Conservation (phyloP, 2,888 invertebrate species). For the Calameuta pallipes region DNA sequence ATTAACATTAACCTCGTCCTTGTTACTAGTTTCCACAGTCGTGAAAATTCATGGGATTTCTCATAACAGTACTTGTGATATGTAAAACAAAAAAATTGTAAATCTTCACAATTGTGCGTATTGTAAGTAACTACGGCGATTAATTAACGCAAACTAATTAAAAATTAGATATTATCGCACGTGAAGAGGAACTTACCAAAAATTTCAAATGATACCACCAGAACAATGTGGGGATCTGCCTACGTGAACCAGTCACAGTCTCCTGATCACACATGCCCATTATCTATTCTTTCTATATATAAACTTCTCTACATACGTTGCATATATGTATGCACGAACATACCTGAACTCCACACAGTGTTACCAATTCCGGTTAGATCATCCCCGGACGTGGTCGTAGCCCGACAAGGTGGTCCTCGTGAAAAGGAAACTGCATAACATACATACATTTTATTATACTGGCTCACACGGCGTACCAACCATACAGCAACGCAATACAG, state of each 20-base stretch:
- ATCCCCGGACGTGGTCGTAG: constrained; percentile 31
- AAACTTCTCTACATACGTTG: not conserved
- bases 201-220: not conserved
- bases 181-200: not conserved
- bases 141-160: not conserved
- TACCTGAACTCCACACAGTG: constrained; percentile 15
- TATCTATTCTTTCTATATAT: not conserved
- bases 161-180: not conserved
- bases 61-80: not conserved
- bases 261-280: not conserved
- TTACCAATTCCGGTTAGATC: constrained; percentile 32
- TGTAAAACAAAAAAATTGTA: not conserved
- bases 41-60: not conserved
- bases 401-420: constrained; percentile 47
- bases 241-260: not conserved
- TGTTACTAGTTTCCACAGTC: not conserved
- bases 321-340: not conserved
- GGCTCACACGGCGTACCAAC: not conserved
- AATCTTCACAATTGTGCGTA: not conserved
- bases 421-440: constrained; percentile 49
- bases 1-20: not conserved
- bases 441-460: constrained; percentile 47
- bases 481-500: not conserved
- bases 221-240: not conserved
- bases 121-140: not conserved